A percentile compares a stretch with the other conserved stretches of the same genome.
Evolutionary conservation across 2,888 invertebrate species (phyloP).

Genomic region (Nycteola revayana): DNA sequence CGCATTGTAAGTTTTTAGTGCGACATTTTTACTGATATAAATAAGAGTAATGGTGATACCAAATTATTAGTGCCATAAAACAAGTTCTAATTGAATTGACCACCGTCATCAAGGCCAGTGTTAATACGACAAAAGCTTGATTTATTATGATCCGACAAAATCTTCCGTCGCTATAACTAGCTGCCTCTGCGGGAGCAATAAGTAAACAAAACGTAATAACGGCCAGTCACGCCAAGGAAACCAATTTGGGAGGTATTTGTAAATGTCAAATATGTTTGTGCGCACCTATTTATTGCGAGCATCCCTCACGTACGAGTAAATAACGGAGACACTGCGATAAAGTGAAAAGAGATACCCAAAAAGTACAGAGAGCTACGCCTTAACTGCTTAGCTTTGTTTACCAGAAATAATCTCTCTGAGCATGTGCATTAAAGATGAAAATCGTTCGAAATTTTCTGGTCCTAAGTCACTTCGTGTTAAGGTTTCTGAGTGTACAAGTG

Average conservation of each 20-base stretch:
- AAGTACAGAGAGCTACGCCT: slow-evolving; percentile 52
- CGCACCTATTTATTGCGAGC: slow-evolving; percentile 78
- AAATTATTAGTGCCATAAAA: slow-evolving; percentile 20
- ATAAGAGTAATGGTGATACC: too few relatives aligned
- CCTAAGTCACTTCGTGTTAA: slow-evolving; percentile 51
- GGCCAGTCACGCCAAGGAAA: slow-evolving; percentile 74
- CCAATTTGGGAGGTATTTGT: slow-evolving; percentile 78
- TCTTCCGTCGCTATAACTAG: slow-evolving; percentile 35
- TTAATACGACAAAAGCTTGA: slow-evolving; percentile 32
- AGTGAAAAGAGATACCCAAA: slow-evolving; percentile 78
- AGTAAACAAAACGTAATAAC: slow-evolving; percentile 74
- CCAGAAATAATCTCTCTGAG: slow-evolving; percentile 46
- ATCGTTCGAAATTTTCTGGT: slow-evolving; percentile 40
- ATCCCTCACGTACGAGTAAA: slow-evolving; percentile 80
- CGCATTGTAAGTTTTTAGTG: too few relatives aligned
- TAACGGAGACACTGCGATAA: slow-evolving; percentile 79
- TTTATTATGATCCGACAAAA: slow-evolving; percentile 32
- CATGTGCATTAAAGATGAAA: slow-evolving; percentile 45
- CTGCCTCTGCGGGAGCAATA: slow-evolving; percentile 57
- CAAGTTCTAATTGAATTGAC: slow-evolving; percentile 17
- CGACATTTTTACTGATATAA: too few relatives aligned
- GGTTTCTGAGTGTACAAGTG: slow-evolving; percentile 68
- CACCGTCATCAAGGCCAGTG: slow-evolving; percentile 12
- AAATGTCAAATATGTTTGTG: slow-evolving; percentile 80
- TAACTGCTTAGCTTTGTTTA: slow-evolving; percentile 43